These are phyloP conservation scores for Ceraclea dissimilis DNA, from an alignment of 2,888 invertebrate species.

Conservation along the genomic window DNA sequence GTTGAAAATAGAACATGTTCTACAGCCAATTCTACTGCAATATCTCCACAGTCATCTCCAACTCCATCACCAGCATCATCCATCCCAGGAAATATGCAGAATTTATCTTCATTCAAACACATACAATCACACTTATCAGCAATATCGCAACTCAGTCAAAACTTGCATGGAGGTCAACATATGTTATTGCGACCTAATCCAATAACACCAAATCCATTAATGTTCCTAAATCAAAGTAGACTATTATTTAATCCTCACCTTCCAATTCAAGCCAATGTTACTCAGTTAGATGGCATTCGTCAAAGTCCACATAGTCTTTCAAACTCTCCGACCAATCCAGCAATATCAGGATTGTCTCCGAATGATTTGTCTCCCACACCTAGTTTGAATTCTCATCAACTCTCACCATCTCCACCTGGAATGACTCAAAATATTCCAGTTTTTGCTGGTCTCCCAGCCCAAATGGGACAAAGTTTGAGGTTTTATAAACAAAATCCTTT, in stretches of 20 bases:
- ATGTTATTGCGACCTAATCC: slow-evolving; percentile 42
- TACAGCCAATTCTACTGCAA: slow-evolving; percentile 26
- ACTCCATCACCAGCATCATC: slow-evolving; percentile 28
- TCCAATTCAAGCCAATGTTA: slow-evolving; percentile 32
- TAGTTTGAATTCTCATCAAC: slow-evolving; percentile 13
- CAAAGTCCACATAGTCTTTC: slow-evolving; percentile 24
- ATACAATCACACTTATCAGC: slow-evolving; percentile 63
- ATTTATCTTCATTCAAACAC: slow-evolving; percentile 54
- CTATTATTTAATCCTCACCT: slow-evolving; percentile 38
- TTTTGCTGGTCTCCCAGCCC: slow-evolving; percentile 18
- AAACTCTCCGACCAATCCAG: slow-evolving; percentile 30
- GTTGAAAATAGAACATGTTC: slow-evolving; percentile 24
- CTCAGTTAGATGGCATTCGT: slow-evolving; percentile 28
- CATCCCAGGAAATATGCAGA: slow-evolving; percentile 29
- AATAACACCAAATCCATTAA: slow-evolving; percentile 43
- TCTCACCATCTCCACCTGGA: slow-evolving; percentile 22
- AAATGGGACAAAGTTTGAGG: slow-evolving; percentile 16
- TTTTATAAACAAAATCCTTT: slow-evolving; percentile 22
- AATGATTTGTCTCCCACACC: slow-evolving; percentile 22
- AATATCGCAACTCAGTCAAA: slow-evolving; percentile 56
- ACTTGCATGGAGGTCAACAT: slow-evolving; percentile 41
- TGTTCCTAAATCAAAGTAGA: slow-evolving; percentile 44
- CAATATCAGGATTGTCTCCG: slow-evolving; percentile 27
- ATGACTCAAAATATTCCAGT: slow-evolving; percentile 20
- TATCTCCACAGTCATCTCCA: slow-evolving; percentile 24